Percentiles rank a stretch among this genome's conserved stretches.
Conservation (phyloP, 2,888 invertebrate genomes). For the Hylaea fasciaria region DNA sequence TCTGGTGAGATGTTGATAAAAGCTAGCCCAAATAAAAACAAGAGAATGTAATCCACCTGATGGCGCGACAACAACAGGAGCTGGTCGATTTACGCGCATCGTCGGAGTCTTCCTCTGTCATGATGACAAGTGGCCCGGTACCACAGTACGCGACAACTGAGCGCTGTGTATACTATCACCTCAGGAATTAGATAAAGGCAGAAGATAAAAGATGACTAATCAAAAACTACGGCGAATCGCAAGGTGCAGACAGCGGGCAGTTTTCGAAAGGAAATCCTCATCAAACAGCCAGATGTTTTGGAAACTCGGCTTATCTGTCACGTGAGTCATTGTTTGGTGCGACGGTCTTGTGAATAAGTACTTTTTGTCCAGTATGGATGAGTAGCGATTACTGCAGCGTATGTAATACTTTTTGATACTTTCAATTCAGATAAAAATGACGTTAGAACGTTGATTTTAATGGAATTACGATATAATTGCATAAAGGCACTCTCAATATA, state of each 20-base stretch:
- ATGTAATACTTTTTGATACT: no score
- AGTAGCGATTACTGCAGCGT: no score
- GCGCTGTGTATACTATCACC: conserved; percentile 50
- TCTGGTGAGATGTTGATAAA: no score
- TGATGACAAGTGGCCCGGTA: conserved; percentile 38
- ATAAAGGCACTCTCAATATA: no score
- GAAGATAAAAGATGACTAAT: conserved; percentile 73
- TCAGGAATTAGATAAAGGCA: conserved; percentile 62
- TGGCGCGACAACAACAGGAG: conserved; percentile 48
- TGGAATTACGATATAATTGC: no score
- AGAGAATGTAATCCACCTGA: conserved; percentile 16
- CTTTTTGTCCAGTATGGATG: no score
- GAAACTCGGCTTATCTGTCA: conserved; percentile 33
- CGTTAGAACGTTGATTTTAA: no score
- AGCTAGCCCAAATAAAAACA: neutral
- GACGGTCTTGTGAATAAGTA: neutral
- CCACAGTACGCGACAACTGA: conserved; percentile 42
- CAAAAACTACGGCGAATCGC: conserved; percentile 51
- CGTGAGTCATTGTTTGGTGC: conserved; percentile 19
- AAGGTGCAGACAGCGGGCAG: conserved; percentile 48
- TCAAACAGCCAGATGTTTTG: conserved; percentile 33
- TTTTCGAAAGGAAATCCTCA: conserved; percentile 44
- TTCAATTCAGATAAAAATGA: no score
- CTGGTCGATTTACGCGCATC: conserved; percentile 41
- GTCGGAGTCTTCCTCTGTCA: conserved; percentile 49